Percentiles rank a stretch among this genome's conserved stretches.
These are phyloP conservation scores for Mythimna loreyi DNA, from an alignment of 2,888 invertebrate species.

Conservation along the genomic window DNA sequence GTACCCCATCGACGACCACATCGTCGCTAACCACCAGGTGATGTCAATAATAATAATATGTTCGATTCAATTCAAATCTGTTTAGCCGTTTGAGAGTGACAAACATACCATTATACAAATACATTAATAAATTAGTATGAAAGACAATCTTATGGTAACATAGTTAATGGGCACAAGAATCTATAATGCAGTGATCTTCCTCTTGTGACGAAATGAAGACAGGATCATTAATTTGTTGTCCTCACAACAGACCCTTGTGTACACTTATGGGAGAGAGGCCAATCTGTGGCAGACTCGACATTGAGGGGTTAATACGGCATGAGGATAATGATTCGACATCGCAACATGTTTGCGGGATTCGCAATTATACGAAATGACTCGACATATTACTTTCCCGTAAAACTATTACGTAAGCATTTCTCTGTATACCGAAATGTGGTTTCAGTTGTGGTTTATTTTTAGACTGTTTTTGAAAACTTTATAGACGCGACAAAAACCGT, in stretches of 20 bases:
- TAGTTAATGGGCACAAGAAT: background rate
- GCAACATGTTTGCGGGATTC: background rate
- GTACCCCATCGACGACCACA: too few species aligned
- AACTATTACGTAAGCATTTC: background rate
- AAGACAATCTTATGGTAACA: too few species aligned
- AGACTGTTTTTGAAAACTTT: conserved; percentile 35
- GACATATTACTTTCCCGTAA: conserved; percentile 3
- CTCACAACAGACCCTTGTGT: conserved; percentile 36
- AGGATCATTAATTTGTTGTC: conserved; percentile 36
- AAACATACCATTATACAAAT: too few species aligned
- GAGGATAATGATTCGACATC: conserved; percentile 17
- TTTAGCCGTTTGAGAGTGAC: too few species aligned
- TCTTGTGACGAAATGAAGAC: conserved; percentile 21
- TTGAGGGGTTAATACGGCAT: conserved; percentile 34
- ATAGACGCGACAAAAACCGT: conserved; percentile 18
- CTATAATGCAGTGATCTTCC: conserved; percentile 15
- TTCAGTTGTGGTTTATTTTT: conserved; percentile 19
- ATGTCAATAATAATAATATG: too few species aligned
- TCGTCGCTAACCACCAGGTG: too few species aligned
- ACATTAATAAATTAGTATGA: too few species aligned
- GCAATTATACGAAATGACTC: conserved; percentile 4
- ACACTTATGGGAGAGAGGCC: conserved; percentile 18
- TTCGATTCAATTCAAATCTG: too few species aligned
- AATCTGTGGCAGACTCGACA: conserved; percentile 26
- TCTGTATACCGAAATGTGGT: background rate